Evolutionary conservation across 1,140 invertebrate genomes (phyloP), one percentile per base, ranked within the genome.

Genomic region (Bradynema listronoti): DNA sequence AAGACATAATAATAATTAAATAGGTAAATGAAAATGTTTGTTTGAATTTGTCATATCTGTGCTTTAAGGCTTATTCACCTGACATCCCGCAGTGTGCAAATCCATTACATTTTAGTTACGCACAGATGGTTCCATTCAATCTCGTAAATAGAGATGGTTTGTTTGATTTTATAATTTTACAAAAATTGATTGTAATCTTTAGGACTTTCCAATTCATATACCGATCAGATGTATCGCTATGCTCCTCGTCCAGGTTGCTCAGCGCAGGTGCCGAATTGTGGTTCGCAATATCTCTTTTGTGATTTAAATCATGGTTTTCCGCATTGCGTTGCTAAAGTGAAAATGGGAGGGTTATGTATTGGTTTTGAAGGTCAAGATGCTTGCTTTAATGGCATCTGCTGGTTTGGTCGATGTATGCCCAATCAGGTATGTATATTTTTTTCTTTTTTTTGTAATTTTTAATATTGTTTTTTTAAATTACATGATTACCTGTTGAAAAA

Each of bases 181-280:
- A 9, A 70, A 56, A 42, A 14, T 27, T 25, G 36, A 33, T 68
- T 22, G 41, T 30, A 41, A 9, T 19, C 49, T 55, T 58, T 53
- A 68, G 72, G 73, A 9, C 62, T 77, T 11, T 75, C 72, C 11
- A 77, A 78, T 52, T 54, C 57, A 2, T 77, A 78, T 66, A 75
- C 74, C n/a, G 74, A 77, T 45, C 75, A 76, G 33, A 34, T 76
- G 57, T 76, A 66, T 42, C 52, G 60, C 41, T 76, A 68, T 46
- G 75, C 66, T 24, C 69, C 75, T 16, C 42, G 74, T 11, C 74
- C 74, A 33, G 58, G 59, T 7, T 76, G 74, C 39, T 92, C 9
- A 91, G 91, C 47, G 88, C 87, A 69, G 86, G 84, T 58, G 91
- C 93, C 41, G 85, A 85, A 61, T 90, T 85, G 84, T 97, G 99